Evolutionary conservation across 2,888 invertebrate genomes (phyloP), one percentile per base, ranked within the genome.

Genomic region (Slavum lentiscoides): DNA sequence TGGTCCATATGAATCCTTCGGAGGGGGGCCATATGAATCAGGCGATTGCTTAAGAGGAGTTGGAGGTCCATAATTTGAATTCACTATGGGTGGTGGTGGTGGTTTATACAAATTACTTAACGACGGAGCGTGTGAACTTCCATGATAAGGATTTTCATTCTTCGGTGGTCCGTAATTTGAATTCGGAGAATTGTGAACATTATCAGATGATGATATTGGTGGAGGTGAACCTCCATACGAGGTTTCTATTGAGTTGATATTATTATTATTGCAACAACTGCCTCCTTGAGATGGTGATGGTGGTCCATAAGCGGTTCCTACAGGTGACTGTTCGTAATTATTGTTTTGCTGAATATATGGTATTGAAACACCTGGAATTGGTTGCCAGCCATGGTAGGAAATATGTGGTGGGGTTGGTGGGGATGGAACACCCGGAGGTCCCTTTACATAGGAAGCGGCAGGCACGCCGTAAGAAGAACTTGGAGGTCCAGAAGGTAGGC

Each of bases 321-420:
- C 86, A 0, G 83, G 72, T 15, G 87, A 86, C 82, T 88, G 86
- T 62, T 87, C 86, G 82, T 87, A 87, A 21, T 64, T 72, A n/a
- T 72, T 72, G 17, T 80, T 70, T 23, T 53, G 17, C 43, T 80
- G 64, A 30, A 62, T 6, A 30, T 80, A 80, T 7, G 80, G 80
- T 0, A 80, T 80, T 39, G 83, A 83, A 11, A 83, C 82, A 30
- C 84, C 84, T 9, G 93, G 91, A 82, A 94, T 94, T 30, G 94
- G 94, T 85, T 92, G 93, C 94, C 94, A 94, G 30, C 94, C 94
- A 84, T 94, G 94, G 43, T 94, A 94, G 74, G 92, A 88, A 39
- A 93, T 90, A 85, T 91, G 90, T 7, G 93, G 91, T 11, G 92
- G 92, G 0, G 92, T 92, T 0, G 93, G 92, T 0, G 93, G 92